Percentiles rank a stretch among this genome's conserved stretches.
These are phyloP conservation scores for Pangasius sanitwongsei DNA, from an alignment of 2,797 vertebrate species.

Conservation along the genomic window DNA sequence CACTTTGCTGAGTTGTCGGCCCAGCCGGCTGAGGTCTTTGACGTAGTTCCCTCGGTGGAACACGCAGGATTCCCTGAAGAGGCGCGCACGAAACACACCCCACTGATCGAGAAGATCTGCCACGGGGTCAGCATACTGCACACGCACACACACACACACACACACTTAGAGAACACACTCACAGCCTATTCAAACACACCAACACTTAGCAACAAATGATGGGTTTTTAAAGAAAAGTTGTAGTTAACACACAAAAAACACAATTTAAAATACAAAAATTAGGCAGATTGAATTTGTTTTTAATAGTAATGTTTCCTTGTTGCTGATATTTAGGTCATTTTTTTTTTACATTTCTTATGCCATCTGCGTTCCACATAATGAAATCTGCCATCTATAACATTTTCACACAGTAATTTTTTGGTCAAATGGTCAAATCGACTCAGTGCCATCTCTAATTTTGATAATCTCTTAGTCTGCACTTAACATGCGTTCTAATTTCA, in stretches of 20 bases:
- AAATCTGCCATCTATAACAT: not conserved
- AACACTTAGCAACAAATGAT: not conserved
- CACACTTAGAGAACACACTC: not conserved
- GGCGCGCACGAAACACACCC: slow-evolving; percentile 93
- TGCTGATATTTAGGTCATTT: not conserved
- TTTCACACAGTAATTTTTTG: not conserved
- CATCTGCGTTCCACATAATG: not conserved
- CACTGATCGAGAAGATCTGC: slow-evolving; percentile 95
- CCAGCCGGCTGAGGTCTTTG: slow-evolving; percentile 97
- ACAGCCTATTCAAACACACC: not conserved
- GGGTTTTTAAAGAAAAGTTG: not conserved
- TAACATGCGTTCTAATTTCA: not conserved
- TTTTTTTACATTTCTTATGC: not conserved
- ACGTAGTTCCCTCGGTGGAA: slow-evolving; percentile 98
- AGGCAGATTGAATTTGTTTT: not conserved
- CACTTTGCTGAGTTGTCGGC: slow-evolving; percentile 92
- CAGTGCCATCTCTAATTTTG: not conserved
- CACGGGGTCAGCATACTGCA: slow-evolving; percentile 95
- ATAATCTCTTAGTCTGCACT: not conserved
- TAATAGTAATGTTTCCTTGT: not conserved
- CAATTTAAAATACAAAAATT: not conserved
- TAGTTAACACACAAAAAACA: not conserved
- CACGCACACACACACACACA: slow-evolving; percentile 10
- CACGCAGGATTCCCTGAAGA: slow-evolving; percentile 98
- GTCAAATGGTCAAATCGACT: not conserved